Evolutionary conservation across 1,140 invertebrate genomes (phyloP).

Genomic region (Melipona quadrifasciata): DNA sequence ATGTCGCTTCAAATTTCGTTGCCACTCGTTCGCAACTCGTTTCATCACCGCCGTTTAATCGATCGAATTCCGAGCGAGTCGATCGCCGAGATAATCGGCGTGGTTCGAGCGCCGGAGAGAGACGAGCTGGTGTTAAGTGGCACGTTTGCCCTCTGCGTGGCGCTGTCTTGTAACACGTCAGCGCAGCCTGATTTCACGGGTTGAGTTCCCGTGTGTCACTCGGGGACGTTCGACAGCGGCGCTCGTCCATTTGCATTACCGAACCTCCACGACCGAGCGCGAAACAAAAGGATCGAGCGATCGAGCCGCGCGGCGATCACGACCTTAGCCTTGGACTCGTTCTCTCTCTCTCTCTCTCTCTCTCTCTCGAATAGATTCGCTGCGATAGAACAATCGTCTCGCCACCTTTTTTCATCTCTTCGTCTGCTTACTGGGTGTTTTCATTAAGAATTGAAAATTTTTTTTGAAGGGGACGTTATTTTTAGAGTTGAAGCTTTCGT

Average conservation of each 20-base stretch:
- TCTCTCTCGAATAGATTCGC: slow-evolving; percentile 20
- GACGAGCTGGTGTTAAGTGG: slow-evolving; percentile 68
- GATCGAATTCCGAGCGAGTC: slow-evolving; percentile 56
- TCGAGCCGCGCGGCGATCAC: slow-evolving; percentile 58
- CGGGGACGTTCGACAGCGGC: slow-evolving; percentile 60
- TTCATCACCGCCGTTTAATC: slow-evolving; percentile 41
- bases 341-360: background rate
- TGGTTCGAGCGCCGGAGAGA: slow-evolving; percentile 44
- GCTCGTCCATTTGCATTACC: slow-evolving; percentile 51
- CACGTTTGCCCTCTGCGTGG: slow-evolving; percentile 71
- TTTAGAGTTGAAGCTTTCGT: background rate
- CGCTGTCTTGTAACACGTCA: slow-evolving; percentile 71
- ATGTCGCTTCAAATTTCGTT: background rate
- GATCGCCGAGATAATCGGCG: slow-evolving; percentile 49
- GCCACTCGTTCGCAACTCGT: background rate
- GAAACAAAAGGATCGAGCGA: slow-evolving; percentile 56
- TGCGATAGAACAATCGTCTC: background rate
- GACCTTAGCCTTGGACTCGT: slow-evolving; percentile 46
- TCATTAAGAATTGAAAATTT: no score
- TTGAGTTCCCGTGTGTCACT: slow-evolving; percentile 54
- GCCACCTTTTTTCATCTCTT: background rate
- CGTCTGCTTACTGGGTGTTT: background rate
- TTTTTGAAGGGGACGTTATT: no score
- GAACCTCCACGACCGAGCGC: slow-evolving; percentile 19
- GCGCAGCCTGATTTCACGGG: slow-evolving; percentile 51